phyloP scores from a whole-genome alignment of 1,140 invertebrate genomes.

The Dinoponera quadriceps region DNA sequence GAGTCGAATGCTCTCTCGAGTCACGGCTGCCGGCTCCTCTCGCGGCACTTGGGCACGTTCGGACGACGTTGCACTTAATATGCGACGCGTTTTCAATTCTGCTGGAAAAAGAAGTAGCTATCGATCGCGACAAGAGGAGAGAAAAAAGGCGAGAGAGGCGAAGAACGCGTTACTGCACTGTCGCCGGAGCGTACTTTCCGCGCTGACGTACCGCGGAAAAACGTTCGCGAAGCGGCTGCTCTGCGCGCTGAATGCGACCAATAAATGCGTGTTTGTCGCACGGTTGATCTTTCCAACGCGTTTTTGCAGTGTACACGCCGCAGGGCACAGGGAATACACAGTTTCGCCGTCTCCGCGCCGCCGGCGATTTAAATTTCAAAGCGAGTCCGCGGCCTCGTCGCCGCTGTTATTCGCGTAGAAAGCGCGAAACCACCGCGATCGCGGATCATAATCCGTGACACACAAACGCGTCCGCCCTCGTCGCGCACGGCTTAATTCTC shows the following conservation, averaged over 20 bases:
- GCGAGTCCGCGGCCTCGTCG: not conserved
- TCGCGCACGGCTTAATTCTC: conserved; percentile 23
- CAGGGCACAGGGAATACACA: not conserved
- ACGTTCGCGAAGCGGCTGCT: no score
- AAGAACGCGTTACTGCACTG: no score
- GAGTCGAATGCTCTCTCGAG: no score
- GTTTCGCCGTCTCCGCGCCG: conserved; percentile 27
- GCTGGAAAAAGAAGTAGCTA: no score
- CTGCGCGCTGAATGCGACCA: not conserved
- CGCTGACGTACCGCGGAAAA: no score
- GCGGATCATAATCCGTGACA: conserved; percentile 33
- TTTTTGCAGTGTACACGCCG: not conserved
- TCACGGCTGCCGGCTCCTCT: no score
- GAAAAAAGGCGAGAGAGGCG: no score
- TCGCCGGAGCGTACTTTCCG: no score
- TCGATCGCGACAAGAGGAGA: no score
- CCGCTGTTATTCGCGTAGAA: conserved; percentile 4
- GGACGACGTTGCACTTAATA: no score
- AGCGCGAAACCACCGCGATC: conserved; percentile 27
- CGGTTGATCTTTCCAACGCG: conserved; percentile 21
- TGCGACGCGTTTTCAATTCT: no score
- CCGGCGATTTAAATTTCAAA: conserved; percentile 56
- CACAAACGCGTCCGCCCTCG: conserved; percentile 21
- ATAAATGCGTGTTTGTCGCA: conserved; percentile 39
- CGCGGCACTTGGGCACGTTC: no score